Evolutionary conservation across 2,797 vertebrate genomes (phyloP).

Genomic region (Microctenopoma lineatum): DNA sequence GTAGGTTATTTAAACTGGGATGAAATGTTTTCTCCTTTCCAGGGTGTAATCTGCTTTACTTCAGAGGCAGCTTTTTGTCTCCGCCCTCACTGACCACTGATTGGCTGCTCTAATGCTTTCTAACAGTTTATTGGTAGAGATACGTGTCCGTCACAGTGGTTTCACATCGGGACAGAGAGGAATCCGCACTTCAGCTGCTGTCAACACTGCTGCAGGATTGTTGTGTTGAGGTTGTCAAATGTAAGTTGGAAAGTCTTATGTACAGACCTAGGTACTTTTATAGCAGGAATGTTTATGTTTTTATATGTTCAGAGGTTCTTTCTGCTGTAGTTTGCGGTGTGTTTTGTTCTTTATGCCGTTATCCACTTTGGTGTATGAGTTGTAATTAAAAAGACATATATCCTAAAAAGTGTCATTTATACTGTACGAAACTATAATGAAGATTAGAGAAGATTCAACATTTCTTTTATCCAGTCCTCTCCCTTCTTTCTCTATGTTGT

Average conservation of each 20-base stretch:
- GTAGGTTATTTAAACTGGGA: not conserved
- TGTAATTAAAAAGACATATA: no score
- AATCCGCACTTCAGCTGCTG: slow-evolving; percentile 38
- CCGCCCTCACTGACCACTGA: slow-evolving; percentile 36
- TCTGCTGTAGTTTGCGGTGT: no score
- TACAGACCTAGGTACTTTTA: not conserved
- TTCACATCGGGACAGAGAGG: slow-evolving; percentile 36
- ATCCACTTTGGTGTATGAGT: no score
- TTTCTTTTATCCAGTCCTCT: no score
- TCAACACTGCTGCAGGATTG: slow-evolving; percentile 48
- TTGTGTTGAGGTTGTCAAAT: slow-evolving; percentile 14
- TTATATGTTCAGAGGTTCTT: not conserved
- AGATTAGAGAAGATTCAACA: no score
- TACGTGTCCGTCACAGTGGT: slow-evolving; percentile 48
- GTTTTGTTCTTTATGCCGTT: no score
- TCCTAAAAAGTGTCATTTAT: no score
- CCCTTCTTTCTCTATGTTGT: no score
- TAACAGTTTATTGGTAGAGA: slow-evolving; percentile 55
- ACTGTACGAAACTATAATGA: no score
- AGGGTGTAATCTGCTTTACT: slow-evolving; percentile 70
- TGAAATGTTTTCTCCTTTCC: slow-evolving; percentile 23
- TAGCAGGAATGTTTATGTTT: not conserved
- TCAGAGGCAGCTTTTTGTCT: slow-evolving; percentile 5
- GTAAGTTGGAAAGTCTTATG: slow-evolving; percentile 39
- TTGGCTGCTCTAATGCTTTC: slow-evolving; percentile 37